Evolutionary conservation across 2,888 invertebrate genomes (phyloP), one percentile per base, ranked within the genome.

Genomic region (Rhodophaea formosa): DNA sequence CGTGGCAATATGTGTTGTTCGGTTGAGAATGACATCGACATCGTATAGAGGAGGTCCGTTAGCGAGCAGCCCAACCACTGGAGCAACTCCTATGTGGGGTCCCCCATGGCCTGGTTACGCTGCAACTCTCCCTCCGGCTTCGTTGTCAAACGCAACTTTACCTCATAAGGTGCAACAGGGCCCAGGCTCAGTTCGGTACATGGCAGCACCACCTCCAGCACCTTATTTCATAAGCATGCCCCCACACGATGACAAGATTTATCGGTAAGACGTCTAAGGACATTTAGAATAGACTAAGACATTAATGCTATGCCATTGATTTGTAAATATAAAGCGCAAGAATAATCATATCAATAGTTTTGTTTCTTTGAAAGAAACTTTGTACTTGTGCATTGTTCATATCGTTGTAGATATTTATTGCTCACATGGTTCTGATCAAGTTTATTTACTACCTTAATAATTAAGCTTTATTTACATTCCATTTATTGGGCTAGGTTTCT

Each of bases 1-100:
- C 39, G 95, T 97, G 30, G 94, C 95, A n/a, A 97, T 97, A 66
- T 98, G 97, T 75, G 96, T 97, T 44, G 95, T 97, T 35, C 93
- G 97, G 14, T 82, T 96, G 72, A 90, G 95, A 62, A 94, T 95
- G 94, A 93, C 94, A 43, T 93, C 91, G 8, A 91, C 92, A 0
- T 95, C 95, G 47, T 95, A 95, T 65, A 92, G 94, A 62, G 94
- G 94, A 57, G 94, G 93, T n/a, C 94, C 95, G 0, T 79, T 95
- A 62, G 94, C 94, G 47, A 93, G 91, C 65, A 94, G 94, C 55
- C 91, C 90, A n/a, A 92, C 91, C n/a, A 86, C 91, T 62, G 93
- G 93, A 0, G 93, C 92, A 0, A 92, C 94, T 15, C 94, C 94
- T 0, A 91, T 95, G 63, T 91, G 90, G 90, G 91, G 91, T 14